Conservation (phyloP, 2,797 vertebrate species). For the Bucorvus abyssinicus region DNA sequence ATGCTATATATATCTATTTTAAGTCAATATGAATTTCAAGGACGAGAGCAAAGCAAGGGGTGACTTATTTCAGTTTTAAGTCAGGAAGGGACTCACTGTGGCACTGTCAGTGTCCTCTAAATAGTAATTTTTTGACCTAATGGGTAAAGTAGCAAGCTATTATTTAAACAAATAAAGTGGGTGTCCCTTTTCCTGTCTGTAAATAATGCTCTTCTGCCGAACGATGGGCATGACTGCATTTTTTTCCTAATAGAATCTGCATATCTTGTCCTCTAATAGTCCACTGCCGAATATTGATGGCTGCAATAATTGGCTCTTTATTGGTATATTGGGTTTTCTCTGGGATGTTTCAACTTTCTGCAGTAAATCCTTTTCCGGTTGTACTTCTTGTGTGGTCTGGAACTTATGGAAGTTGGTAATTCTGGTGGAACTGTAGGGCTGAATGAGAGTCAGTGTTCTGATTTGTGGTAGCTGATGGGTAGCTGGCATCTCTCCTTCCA, state of each 20-base stretch:
- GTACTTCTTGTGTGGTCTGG: neutral
- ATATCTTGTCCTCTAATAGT: slow-evolving; percentile 1
- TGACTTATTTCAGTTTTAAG: neutral
- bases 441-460: neutral
- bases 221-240: neutral
- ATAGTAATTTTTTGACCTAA: neutral
- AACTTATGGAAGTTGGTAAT: neutral
- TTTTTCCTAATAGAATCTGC: slow-evolving; percentile 46
- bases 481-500: neutral
- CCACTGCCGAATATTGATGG: slow-evolving; percentile 7
- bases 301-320: slow-evolving; percentile 41
- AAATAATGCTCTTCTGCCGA: slow-evolving; percentile 14
- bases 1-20: neutral
- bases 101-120: neutral
- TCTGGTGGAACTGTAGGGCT: neutral
- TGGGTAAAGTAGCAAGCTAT: neutral
- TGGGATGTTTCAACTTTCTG: neutral
- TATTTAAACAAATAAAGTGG: neutral
- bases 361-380: neutral
- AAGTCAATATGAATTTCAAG: neutral
- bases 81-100: neutral
- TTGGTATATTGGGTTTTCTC: slow-evolving; percentile 15
- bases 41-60: neutral
- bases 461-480: neutral
- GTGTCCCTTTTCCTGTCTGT: neutral